Conservation (phyloP, 1,140 invertebrate species). For the Listronotus oregonensis region DNA sequence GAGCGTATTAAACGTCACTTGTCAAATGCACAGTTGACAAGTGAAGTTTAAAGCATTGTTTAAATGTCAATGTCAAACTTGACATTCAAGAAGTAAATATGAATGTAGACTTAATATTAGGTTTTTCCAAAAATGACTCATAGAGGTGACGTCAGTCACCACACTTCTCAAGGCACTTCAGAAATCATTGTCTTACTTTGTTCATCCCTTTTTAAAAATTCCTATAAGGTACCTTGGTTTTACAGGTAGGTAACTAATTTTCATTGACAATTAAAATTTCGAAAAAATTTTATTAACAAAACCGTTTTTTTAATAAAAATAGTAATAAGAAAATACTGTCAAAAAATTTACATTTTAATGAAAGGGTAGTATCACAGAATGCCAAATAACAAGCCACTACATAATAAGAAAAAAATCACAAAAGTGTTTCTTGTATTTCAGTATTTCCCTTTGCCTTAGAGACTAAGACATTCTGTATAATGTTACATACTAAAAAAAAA, state of each 20-base stretch:
- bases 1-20: background rate
- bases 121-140: background rate
- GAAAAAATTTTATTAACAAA: conserved; percentile 1
- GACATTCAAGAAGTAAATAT: too few species aligned
- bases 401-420: conserved; percentile 27
- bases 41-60: too few species aligned
- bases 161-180: conserved; percentile 41
- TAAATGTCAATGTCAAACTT: too few species aligned
- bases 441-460: conserved; percentile 12
- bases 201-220: conserved; percentile 14
- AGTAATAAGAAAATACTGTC: conserved; percentile 32
- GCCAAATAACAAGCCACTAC: conserved; percentile 33
- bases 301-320: conserved; percentile 6
- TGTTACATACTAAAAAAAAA: conserved; percentile 2
- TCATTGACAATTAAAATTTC: background rate
- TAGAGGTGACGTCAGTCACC: background rate
- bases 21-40: too few species aligned
- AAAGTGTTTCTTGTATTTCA: conserved; percentile 4
- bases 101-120: too few species aligned
- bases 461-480: conserved; percentile 22
- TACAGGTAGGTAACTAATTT: conserved; percentile 4
- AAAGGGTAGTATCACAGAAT: conserved; percentile 43
- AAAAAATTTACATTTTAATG: conserved; percentile 20
- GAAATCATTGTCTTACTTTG: conserved; percentile 39
- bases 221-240: conserved; percentile 20